A percentile compares a stretch with the other conserved stretches of the same genome.
Conservation (phyloP, 2,113 vertebrate species). For the Syngnathoides biaculeatus region DNA sequence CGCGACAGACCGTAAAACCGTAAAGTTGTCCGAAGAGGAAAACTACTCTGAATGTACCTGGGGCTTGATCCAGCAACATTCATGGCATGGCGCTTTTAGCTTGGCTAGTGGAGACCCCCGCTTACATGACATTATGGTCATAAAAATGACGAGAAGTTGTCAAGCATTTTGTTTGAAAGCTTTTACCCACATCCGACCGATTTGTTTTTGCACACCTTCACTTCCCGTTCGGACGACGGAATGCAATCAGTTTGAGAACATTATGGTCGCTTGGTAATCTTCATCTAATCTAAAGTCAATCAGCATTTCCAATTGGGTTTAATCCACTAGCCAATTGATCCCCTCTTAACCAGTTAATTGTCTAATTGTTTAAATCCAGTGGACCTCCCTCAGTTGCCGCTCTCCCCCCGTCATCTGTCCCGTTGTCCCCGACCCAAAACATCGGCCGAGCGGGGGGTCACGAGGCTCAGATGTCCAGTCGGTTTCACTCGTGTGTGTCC, state of each 20-base stretch:
- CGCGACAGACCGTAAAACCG: background rate
- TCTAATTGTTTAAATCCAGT: constrained; percentile 63
- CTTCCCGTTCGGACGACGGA: constrained; percentile 14
- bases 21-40: background rate
- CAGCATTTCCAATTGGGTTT: constrained; percentile 44
- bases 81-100: too few relatives aligned
- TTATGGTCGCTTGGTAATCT: constrained; percentile 51
- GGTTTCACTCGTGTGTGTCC: constrained; percentile 62
- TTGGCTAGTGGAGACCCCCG: too few relatives aligned
- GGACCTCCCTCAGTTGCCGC: constrained; percentile 20
- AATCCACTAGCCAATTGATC: constrained; percentile 51
- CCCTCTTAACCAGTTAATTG: constrained; percentile 64
- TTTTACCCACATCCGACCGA: too few relatives aligned
- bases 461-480: constrained; percentile 60
- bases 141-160: too few relatives aligned
- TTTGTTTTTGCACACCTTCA: background rate
- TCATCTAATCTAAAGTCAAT: constrained; percentile 59
- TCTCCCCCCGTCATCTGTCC: constrained; percentile 35
- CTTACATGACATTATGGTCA: too few relatives aligned
- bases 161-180: too few relatives aligned
- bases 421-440: constrained; percentile 28
- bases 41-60: background rate
- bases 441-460: constrained; percentile 55
- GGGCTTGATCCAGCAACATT: too few relatives aligned
- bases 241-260: constrained; percentile 43